phyloP scores from a whole-genome alignment of 2,113 vertebrate genomes.

The Solea solea region DNA sequence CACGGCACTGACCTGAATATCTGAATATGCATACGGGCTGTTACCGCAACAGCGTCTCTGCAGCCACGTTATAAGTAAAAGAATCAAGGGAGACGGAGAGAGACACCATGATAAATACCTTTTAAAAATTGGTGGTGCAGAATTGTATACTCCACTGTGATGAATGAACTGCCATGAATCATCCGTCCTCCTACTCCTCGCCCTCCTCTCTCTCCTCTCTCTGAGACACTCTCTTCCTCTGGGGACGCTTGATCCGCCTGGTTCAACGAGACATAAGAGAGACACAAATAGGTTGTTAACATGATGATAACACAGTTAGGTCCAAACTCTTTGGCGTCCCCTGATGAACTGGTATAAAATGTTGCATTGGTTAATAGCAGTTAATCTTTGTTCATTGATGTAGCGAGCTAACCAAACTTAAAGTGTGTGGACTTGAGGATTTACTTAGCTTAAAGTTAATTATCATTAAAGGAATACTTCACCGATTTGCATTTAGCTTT shows the following conservation, averaged over 20 bases:
- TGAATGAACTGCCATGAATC: conserved; percentile 1
- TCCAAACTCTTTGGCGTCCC: too few species aligned
- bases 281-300: background rate
- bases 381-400: too few species aligned
- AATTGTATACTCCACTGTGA: background rate
- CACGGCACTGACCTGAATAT: background rate
- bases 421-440: too few species aligned
- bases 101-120: background rate
- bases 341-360: too few species aligned
- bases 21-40: background rate
- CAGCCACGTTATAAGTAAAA: background rate
- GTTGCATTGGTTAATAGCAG: too few species aligned
- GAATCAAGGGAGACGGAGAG: background rate
- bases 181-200: background rate
- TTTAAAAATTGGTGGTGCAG: background rate
- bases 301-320: background rate
- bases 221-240: conserved; percentile 1
- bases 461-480: too few species aligned
- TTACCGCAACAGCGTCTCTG: background rate
- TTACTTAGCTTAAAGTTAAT: too few species aligned
- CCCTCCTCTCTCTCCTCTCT: background rate
- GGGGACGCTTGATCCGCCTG: background rate
- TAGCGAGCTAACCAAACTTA: too few species aligned
- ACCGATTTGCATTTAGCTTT: too few species aligned
- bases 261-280: background rate